phyloP scores from a whole-genome alignment of 2,888 invertebrate species.

The Spialia ferax region DNA sequence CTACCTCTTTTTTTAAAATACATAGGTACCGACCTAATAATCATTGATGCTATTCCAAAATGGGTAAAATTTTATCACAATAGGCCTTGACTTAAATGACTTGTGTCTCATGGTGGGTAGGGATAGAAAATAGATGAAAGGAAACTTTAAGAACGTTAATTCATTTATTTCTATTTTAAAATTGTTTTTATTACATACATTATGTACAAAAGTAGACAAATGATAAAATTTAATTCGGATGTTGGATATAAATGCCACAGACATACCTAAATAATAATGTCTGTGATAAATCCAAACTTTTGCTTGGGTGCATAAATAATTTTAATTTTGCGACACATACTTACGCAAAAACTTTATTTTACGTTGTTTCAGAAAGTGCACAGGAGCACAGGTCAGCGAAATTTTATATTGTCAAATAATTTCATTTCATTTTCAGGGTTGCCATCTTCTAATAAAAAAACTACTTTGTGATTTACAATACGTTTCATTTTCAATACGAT shows the following conservation, averaged over 20 bases:
- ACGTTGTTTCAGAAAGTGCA: too few relatives aligned
- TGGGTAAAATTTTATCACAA: background rate
- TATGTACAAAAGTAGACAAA: slow-evolving; percentile 47
- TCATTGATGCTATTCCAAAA: too few relatives aligned
- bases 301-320: slow-evolving; percentile 2
- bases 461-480: too few relatives aligned
- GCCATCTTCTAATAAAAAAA: too few relatives aligned
- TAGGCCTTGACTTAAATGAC: background rate
- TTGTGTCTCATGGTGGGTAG: background rate
- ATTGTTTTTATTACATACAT: slow-evolving; percentile 48
- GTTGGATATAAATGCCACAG: slow-evolving; percentile 14
- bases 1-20: too few relatives aligned
- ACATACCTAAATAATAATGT: too few relatives aligned
- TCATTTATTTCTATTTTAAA: slow-evolving; percentile 47
- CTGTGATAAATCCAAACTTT: background rate
- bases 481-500: too few relatives aligned
- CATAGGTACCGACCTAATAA: too few relatives aligned
- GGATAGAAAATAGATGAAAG: slow-evolving; percentile 14
- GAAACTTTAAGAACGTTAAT: slow-evolving; percentile 24
- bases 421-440: too few relatives aligned
- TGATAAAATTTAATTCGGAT: slow-evolving; percentile 32
- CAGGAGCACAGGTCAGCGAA: too few relatives aligned
- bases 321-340: background rate
- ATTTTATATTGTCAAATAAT: too few relatives aligned
- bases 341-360: too few relatives aligned